These are phyloP conservation scores for Axinella damicornis DNA, from an alignment of 37 sponge, comb jelly and placozoan species.

Conservation along the genomic window DNA sequence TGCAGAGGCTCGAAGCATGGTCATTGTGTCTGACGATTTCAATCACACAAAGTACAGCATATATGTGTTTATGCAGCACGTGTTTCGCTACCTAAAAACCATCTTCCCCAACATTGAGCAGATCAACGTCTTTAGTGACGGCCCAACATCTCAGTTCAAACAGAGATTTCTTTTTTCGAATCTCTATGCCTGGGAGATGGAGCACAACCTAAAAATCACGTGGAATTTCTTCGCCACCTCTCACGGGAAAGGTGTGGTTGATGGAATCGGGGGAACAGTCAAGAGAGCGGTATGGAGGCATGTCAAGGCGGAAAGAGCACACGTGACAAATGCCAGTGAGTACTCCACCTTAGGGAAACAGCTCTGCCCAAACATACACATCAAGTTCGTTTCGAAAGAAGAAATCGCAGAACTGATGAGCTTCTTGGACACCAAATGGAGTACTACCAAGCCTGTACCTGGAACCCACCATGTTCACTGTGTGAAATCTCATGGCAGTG, in stretches of 20 bases:
- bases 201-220: constrained; percentile 4
- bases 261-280: constrained; percentile 38
- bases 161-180: constrained; percentile 38
- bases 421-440: constrained; percentile 17
- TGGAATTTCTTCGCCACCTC: constrained; percentile 42
- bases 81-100: not conserved
- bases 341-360: constrained; percentile 15
- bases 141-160: constrained; percentile 30
- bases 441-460: constrained; percentile 11
- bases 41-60: constrained; percentile 30
- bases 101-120: constrained; percentile 11
- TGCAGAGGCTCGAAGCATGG: not conserved
- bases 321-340: constrained; percentile 26
- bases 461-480: constrained; percentile 26
- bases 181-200: constrained; percentile 29
- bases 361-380: constrained; percentile 31
- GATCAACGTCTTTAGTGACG: constrained; percentile 35
- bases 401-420: constrained; percentile 2
- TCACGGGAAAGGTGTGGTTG: constrained; percentile 33
- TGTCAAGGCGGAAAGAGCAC: not conserved
- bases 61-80: constrained; percentile 21
- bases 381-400: constrained; percentile 16
- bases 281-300: constrained; percentile 39
- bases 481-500: constrained; percentile 14
- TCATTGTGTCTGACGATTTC: constrained; percentile 27